These are phyloP conservation scores for Chiridota heheva DNA, from an alignment of 35 echinoderm and acorn worm species.

Conservation along the genomic window DNA sequence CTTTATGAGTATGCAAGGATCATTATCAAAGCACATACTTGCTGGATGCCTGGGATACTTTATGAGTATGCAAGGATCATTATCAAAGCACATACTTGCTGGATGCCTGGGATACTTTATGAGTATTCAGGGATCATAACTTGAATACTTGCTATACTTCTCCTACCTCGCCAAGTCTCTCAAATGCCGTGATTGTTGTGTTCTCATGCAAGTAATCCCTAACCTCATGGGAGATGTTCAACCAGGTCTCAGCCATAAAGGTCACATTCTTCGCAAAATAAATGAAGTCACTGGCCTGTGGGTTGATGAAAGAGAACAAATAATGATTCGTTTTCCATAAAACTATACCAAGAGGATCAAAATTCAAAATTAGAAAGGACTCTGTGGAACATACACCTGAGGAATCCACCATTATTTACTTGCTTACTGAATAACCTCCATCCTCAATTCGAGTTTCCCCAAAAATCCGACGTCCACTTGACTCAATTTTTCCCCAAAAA, in stretches of 20 bases:
- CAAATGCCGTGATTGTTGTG: conserved; percentile 66
- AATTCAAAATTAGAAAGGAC: not conserved
- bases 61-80: too few relatives aligned
- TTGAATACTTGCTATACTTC: too few relatives aligned
- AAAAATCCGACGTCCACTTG: too few relatives aligned
- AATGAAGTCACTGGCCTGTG: conserved; percentile 93
- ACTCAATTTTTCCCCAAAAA: too few relatives aligned
- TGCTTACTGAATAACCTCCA: too few relatives aligned
- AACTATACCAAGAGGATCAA: not conserved
- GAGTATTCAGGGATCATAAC: not conserved
- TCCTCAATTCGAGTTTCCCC: too few relatives aligned
- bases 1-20: too few relatives aligned
- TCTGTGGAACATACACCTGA: not conserved
- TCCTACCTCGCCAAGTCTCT: conserved; percentile 76
- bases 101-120: too few relatives aligned
- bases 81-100: too few relatives aligned
- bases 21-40: too few relatives aligned
- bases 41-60: too few relatives aligned
- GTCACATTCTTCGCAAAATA: conserved; percentile 91
- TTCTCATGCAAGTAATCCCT: conserved; percentile 68
- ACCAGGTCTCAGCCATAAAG: conserved; percentile 76
- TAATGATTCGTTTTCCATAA: not conserved
- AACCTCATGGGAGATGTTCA: conserved; percentile 84
- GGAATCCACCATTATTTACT: too few relatives aligned
- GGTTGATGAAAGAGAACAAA: conserved; percentile 21